These are phyloP conservation scores for Zoroaster sp. DNA, from an alignment of 53 echinoderm and acorn worm species.

Conservation along the genomic window DNA sequence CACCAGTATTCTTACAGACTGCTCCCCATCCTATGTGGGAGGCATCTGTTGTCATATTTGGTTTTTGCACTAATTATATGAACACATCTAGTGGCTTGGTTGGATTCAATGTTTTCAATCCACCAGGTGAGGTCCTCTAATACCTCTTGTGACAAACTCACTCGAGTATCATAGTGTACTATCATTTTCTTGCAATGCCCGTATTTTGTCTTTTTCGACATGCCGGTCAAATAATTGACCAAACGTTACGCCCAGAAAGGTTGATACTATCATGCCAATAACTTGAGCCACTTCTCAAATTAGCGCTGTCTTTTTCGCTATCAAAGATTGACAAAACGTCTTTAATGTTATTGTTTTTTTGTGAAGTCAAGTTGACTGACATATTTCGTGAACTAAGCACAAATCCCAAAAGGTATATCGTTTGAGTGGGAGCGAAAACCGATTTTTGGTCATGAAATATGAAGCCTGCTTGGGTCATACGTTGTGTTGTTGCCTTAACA, in stretches of 20 bases:
- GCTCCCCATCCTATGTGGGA: too few relatives aligned
- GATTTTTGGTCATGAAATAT: slow-evolving; percentile 47
- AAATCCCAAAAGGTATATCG: slow-evolving; percentile 17
- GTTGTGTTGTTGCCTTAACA: not conserved
- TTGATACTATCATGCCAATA: slow-evolving; percentile 59
- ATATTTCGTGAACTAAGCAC: not conserved
- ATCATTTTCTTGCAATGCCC: slow-evolving; percentile 5
- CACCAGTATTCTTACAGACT: too few relatives aligned
- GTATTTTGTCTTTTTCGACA: slow-evolving; percentile 32
- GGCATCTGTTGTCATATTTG: too few relatives aligned
- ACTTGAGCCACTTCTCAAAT: slow-evolving; percentile 48
- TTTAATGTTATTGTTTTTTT: not conserved
- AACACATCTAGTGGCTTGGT: not conserved
- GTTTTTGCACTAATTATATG: too few relatives aligned
- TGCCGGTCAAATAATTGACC: slow-evolving; percentile 50
- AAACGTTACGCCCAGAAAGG: slow-evolving; percentile 59
- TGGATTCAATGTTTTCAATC: slow-evolving; percentile 47
- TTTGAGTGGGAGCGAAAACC: slow-evolving; percentile 25
- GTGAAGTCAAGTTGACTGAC: not conserved
- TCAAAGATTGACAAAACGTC: not conserved
- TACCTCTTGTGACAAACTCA: slow-evolving; percentile 43
- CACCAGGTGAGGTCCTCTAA: slow-evolving; percentile 56
- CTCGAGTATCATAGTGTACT: slow-evolving; percentile 56
- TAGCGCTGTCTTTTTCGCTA: not conserved
- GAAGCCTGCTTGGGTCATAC: slow-evolving; percentile 33